Evolutionary conservation across 2,113 vertebrate genomes (phyloP), one percentile per base, ranked within the genome.

Genomic region (Maccullochella peelii): DNA sequence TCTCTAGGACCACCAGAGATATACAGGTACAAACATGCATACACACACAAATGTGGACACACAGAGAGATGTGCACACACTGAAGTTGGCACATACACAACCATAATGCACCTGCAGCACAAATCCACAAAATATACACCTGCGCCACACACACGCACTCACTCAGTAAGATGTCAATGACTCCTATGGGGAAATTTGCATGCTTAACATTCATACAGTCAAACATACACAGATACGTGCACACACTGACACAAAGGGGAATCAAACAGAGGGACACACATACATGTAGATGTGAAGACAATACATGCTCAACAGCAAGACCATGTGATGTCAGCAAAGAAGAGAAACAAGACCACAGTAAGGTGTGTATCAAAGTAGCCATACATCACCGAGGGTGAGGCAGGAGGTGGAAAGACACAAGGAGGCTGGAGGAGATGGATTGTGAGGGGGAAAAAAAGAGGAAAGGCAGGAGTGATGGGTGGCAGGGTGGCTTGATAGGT

Each of bases 1-100:
- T 92, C 76, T 86, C 63, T 78, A 59, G 40, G 78, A 80, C 84
- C 73, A 82, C 79, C 72, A 62, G 79, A 78, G 73, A 88, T 63
- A 70, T 11, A 84, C 59, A 85, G 63, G 73, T 66, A 80, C 57
- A 88, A 65, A 77, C 71, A 77, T 18, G 7, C 23, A 74, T 1
- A 58, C 47, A 66, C 16, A 54, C 1, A 11, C 30, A 20, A 38
- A 59, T 30, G 25, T 59, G 57, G 57, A 14, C 40, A 62, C 50
- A 23, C 27, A 70, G 20, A 54, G 7, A 44, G 5, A 84, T 6
- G 49, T 21, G 10, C 44, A 42, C 0, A 1, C 30, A 55, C 9
- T 15, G 33, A 36, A 59, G 73, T 78, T 33, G 21, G n/a, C 11
- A 71, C 59, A 74, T 55, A 62, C 42, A 72, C 33, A 67, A 4